phyloP scores from a whole-genome alignment of 30 jellyfish, hydroid and myxozoan species.

The Aurelia coerulea region DNA sequence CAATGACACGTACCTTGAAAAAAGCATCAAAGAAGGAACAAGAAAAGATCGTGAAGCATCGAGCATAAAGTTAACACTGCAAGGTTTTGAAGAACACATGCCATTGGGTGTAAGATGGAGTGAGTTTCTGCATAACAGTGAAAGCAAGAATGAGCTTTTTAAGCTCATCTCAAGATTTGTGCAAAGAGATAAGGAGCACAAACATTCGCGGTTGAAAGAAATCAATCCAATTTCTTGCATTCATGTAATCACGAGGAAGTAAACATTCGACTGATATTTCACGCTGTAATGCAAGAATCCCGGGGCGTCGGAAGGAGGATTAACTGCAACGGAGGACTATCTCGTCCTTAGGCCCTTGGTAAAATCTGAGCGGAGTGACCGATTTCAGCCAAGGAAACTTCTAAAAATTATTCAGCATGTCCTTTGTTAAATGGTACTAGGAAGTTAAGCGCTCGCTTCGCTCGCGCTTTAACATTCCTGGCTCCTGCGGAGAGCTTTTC shows the following conservation, averaged over 20 bases:
- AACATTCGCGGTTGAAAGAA: not conserved
- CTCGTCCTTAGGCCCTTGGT: too few relatives aligned
- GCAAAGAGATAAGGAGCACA: constrained; percentile 17
- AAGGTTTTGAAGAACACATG: too few relatives aligned
- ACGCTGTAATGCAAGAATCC: not conserved
- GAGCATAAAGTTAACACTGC: not conserved
- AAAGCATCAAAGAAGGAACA: not conserved
- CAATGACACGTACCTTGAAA: not conserved
- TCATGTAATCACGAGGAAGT: constrained; percentile 33
- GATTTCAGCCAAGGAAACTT: too few relatives aligned
- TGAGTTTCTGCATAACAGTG: not conserved
- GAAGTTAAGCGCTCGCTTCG: too few relatives aligned
- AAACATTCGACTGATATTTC: constrained; percentile 16
- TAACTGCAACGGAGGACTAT: too few relatives aligned
- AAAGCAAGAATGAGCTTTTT: constrained; percentile 7
- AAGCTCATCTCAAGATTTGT: constrained; percentile 7
- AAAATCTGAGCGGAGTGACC: too few relatives aligned
- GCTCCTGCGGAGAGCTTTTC: too few relatives aligned
- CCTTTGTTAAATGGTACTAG: too few relatives aligned
- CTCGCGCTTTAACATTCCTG: too few relatives aligned
- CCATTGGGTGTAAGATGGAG: not conserved
- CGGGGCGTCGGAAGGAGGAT: too few relatives aligned
- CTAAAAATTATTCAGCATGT: too few relatives aligned
- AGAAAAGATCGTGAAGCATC: not conserved
- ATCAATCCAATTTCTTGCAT: constrained; percentile 2